Evolutionary conservation across 2,888 invertebrate genomes (phyloP).

Genomic region (Andrena fulva): DNA sequence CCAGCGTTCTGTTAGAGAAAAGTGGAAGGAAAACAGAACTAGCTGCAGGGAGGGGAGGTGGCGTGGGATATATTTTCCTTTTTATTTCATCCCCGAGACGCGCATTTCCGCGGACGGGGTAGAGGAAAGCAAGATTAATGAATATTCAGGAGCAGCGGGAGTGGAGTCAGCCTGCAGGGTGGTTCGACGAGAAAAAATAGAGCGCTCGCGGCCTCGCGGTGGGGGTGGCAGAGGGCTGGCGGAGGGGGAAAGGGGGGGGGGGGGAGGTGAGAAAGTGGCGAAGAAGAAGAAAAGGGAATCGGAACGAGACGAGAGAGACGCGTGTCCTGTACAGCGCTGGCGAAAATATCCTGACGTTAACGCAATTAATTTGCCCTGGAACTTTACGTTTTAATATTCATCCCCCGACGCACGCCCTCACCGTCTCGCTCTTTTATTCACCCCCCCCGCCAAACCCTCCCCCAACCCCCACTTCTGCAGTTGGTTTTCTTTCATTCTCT

Average conservation of each 20-base stretch:
- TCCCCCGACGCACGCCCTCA: slow-evolving; percentile 64
- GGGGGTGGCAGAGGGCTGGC: slow-evolving; percentile 15
- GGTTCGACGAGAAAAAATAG: slow-evolving; percentile 63
- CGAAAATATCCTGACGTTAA: slow-evolving; percentile 79
- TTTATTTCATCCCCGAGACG: slow-evolving; percentile 67
- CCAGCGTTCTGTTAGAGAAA: background rate
- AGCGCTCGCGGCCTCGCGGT: slow-evolving; percentile 1
- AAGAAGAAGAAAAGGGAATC: slow-evolving; percentile 20
- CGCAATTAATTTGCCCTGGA: slow-evolving; percentile 80
- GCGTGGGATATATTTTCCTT: slow-evolving; percentile 62
- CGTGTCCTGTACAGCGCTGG: slow-evolving; percentile 38
- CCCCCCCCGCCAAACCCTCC: too few species aligned
- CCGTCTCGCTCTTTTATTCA: slow-evolving; percentile 2
- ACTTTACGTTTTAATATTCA: slow-evolving; percentile 82
- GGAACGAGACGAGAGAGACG: slow-evolving; percentile 28
- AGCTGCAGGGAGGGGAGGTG: slow-evolving; percentile 25
- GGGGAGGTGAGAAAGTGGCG: slow-evolving; percentile 26
- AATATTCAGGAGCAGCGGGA: slow-evolving; percentile 76
- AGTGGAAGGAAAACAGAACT: background rate
- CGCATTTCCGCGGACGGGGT: slow-evolving; percentile 63
- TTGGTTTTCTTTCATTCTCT: slow-evolving; percentile 17
- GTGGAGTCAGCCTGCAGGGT: slow-evolving; percentile 67
- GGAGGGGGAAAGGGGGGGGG: slow-evolving; percentile 18
- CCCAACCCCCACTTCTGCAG: background rate
- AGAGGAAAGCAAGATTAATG: slow-evolving; percentile 75